phyloP scores from a whole-genome alignment of 1,140 invertebrate species.

The Euborellia annulipes region DNA sequence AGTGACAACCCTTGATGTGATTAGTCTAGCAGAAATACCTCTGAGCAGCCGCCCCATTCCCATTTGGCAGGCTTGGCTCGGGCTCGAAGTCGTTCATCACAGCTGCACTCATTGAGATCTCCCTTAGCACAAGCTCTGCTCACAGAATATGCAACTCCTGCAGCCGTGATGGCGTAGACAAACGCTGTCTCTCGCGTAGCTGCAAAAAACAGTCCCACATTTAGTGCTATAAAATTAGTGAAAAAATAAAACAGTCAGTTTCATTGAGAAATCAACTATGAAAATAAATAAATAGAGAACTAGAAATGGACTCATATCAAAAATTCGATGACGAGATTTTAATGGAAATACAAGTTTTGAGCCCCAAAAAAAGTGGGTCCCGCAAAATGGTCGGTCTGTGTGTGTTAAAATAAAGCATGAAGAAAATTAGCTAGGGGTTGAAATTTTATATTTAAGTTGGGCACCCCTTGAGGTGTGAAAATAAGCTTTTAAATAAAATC shows the following conservation, averaged over 20 bases:
- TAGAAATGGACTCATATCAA: too few species aligned
- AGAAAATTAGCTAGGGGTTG: too few species aligned
- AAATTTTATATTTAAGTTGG: too few species aligned
- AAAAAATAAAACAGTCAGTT: background rate
- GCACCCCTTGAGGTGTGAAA: too few species aligned
- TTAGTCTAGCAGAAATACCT: slow-evolving; percentile 31
- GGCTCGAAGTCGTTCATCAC: slow-evolving; percentile 58
- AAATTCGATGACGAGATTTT: too few species aligned
- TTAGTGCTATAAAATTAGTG: slow-evolving; percentile 11
- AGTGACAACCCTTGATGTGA: too few species aligned
- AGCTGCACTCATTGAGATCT: slow-evolving; percentile 73
- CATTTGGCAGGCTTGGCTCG: slow-evolving; percentile 46
- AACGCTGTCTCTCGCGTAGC: slow-evolving; percentile 71
- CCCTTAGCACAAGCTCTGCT: slow-evolving; percentile 76
- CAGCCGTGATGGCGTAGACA: slow-evolving; percentile 70
- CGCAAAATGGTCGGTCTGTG: too few species aligned
- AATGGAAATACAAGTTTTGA: too few species aligned
- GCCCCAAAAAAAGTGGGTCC: too few species aligned
- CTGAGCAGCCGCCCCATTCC: slow-evolving; percentile 72
- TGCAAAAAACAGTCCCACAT: too few species aligned
- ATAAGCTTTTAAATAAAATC: too few species aligned
- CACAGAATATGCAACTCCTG: slow-evolving; percentile 79
- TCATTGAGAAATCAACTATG: background rate
- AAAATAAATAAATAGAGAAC: background rate
- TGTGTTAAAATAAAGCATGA: too few species aligned